Conservation (phyloP, 2,888 invertebrate species). For the Pheosia tremula region DNA sequence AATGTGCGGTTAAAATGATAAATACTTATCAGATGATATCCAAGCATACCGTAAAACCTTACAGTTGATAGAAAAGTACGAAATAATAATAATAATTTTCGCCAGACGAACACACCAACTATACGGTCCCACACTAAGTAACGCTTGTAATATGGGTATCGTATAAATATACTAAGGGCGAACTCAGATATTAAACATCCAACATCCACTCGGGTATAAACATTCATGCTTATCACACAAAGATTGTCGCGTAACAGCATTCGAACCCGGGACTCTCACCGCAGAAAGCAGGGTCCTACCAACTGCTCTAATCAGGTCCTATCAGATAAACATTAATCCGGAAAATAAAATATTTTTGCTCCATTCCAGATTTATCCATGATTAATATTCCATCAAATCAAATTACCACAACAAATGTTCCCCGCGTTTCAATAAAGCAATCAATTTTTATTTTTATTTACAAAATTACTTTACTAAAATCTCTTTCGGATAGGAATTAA, state of each 20-base stretch:
- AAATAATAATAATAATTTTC: too few species aligned
- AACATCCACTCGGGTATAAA: too few species aligned
- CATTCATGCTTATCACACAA: too few species aligned
- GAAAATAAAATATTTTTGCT: neutral
- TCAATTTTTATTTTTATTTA: constrained; percentile 15
- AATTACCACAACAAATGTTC: constrained; percentile 18
- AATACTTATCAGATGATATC: neutral
- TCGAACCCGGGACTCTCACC: too few species aligned
- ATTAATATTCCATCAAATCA: constrained; percentile 5
- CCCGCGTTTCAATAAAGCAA: constrained; percentile 8
- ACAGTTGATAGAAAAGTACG: too few species aligned
- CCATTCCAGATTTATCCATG: neutral
- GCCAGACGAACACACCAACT: too few species aligned
- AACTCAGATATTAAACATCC: too few species aligned
- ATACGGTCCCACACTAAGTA: neutral
- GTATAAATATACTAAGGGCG: too few species aligned
- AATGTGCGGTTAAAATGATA: too few species aligned
- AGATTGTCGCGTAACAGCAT: too few species aligned
- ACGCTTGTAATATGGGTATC: neutral
- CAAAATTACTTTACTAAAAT: neutral
- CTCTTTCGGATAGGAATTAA: neutral
- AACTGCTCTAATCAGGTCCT: too few species aligned
- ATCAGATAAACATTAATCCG: neutral
- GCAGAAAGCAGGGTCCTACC: too few species aligned
- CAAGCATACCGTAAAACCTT: neutral